Base-by-base conservation (phyloP, 2,888 invertebrate species). In the Blera fallax region DNA sequence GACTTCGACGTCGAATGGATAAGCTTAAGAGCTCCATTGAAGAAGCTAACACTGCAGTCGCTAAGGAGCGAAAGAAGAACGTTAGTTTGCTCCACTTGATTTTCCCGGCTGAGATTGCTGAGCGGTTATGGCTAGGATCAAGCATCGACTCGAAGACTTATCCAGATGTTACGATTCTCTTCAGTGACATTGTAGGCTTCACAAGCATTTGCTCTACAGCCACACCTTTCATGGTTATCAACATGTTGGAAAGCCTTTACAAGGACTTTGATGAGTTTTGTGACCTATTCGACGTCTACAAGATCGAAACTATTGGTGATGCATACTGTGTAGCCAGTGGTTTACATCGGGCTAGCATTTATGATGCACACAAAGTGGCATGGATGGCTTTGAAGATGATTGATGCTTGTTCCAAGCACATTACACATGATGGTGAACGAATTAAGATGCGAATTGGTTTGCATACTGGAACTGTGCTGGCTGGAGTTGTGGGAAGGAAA, bases 311-410 rank as follows among this genome's bases (percentile, higher is more conserved):
- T 5, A 98, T 98, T 89, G 98, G 98, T 0, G 98, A 98, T 91
- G 98, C 98, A 0, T 98, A 98, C 89, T 98, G 98, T 90, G 98
- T 98, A 4, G 98, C 98, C 0, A 98, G 98, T 72, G 98, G 98
- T 0, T 93, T 98, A 6, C 98, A 98, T 91, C 95, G 96, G 87
- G 95, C 95, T 89, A 97, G 96, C 62, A 94, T 94, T 43, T 97
- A 97, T 73, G 98, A 98, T 91, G 98, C 98, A 18, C 97, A 97
- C 88, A 98, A 98, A 92, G 98, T 98, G 48, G 97, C 98, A 2
- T 98, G 98, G 98, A 98, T 98, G 98, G 97, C 97, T 0, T 91
- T 98, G 88, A 96, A 96, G 90, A 98, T 98, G 98, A 97, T 98
- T 76, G 95, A 97, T 89, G 97, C 96, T 0, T 98, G 98, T 90